phyloP scores from a whole-genome alignment of 2,888 invertebrate species.

The Amphipoea lucens region DNA sequence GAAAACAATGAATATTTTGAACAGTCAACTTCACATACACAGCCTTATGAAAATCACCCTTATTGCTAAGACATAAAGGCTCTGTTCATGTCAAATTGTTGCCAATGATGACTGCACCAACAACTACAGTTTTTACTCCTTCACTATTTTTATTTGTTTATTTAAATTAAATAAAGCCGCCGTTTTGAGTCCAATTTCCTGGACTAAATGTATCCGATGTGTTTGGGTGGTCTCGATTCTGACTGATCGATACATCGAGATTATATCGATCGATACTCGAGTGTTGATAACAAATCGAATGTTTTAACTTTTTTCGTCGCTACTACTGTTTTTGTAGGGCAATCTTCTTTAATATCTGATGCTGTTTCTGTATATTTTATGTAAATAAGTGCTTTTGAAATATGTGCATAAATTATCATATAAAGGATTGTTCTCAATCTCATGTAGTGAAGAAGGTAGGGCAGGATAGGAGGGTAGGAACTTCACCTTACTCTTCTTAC shows the following conservation, averaged over 20 bases:
- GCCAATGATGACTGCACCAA: not conserved
- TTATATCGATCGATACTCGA: conserved; percentile 70
- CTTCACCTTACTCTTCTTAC: not conserved
- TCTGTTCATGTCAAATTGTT: not conserved
- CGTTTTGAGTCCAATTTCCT: conserved; percentile 65
- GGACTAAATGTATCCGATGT: conserved; percentile 63
- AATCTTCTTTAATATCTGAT: conserved; percentile 37
- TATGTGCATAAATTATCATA: conserved; percentile 33
- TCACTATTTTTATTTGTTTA: conserved; percentile 51
- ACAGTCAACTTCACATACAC: not conserved
- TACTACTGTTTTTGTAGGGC: conserved; percentile 24
- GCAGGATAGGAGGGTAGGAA: not conserved
- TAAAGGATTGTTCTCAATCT: not conserved
- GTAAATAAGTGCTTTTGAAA: conserved; percentile 30
- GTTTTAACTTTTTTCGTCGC: conserved; percentile 60
- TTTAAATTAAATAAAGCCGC: conserved; percentile 61
- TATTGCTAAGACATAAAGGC: not conserved
- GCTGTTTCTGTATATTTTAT: conserved; percentile 36
- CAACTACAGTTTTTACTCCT: conserved; percentile 14
- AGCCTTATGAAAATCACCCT: not conserved
- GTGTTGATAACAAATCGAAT: conserved; percentile 73
- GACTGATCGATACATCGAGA: conserved; percentile 76
- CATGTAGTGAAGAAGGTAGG: not conserved
- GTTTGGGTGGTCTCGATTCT: conserved; percentile 80
- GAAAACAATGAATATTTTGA: conserved; percentile 2